These are phyloP conservation scores for Tachysurus vachellii DNA, from an alignment of 2,113 vertebrate species.

Conservation along the genomic window DNA sequence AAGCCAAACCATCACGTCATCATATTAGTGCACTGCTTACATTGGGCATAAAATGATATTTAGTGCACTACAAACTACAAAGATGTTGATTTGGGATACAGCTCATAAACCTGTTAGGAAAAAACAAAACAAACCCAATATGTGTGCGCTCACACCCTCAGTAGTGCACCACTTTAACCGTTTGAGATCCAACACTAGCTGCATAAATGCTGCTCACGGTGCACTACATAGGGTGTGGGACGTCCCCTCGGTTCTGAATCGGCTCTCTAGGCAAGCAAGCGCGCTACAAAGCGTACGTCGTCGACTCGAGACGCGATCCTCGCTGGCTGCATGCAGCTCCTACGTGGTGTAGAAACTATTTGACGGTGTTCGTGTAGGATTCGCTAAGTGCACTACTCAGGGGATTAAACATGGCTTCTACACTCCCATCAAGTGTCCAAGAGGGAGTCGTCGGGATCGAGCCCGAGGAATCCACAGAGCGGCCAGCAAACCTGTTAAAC, in stretches of 20 bases:
- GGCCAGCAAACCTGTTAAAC: not conserved
- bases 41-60: not conserved
- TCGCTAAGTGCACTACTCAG: not conserved
- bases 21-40: no score
- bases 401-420: not conserved
- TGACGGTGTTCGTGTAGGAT: not conserved
- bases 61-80: not conserved
- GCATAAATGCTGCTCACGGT: not conserved
- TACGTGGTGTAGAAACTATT: not conserved
- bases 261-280: not conserved
- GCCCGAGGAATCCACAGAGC: not conserved
- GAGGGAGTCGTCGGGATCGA: not conserved
- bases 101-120: not conserved
- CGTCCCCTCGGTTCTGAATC: not conserved
- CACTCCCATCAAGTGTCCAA: not conserved
- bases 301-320: no score
- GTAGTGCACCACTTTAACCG: not conserved
- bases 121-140: no score
- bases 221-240: not conserved
- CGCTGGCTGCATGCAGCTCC: no score
- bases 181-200: not conserved
- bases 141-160: no score
- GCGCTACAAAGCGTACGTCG: not conserved
- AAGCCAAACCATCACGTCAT: no score
- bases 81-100: not conserved